phyloP scores from a whole-genome alignment of 1,140 invertebrate species.

The Drosophila sproati region DNA sequence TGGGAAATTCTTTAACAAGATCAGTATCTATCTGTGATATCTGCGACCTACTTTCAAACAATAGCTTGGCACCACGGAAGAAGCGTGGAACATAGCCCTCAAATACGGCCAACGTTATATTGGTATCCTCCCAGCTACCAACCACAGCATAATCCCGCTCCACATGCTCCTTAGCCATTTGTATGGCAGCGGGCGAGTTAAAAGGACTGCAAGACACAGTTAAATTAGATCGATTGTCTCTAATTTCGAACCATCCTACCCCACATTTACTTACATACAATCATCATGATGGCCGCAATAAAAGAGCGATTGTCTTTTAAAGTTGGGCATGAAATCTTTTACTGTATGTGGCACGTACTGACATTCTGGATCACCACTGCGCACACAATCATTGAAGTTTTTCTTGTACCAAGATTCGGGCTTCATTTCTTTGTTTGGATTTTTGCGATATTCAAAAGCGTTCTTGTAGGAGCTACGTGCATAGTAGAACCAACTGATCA shows the following conservation, averaged over 20 bases:
- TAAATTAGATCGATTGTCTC: slow-evolving; percentile 17
- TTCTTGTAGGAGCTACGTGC: slow-evolving; percentile 95
- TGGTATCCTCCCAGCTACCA: slow-evolving; percentile 94
- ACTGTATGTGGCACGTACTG: slow-evolving; percentile 92
- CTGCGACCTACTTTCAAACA: slow-evolving; percentile 75
- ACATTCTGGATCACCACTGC: slow-evolving; percentile 93
- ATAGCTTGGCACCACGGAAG: slow-evolving; percentile 89
- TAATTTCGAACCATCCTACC: not conserved
- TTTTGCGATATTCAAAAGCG: slow-evolving; percentile 93
- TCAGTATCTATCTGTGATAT: not conserved
- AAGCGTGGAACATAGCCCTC: slow-evolving; percentile 93
- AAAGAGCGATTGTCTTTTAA: slow-evolving; percentile 92
- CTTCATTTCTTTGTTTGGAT: slow-evolving; percentile 91
- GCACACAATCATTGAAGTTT: slow-evolving; percentile 94
- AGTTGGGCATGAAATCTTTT: slow-evolving; percentile 91
- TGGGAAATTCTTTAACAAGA: not conserved
- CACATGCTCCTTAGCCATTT: slow-evolving; percentile 93
- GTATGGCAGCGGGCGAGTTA: slow-evolving; percentile 92
- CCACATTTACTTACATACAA: slow-evolving; percentile 90
- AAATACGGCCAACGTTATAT: slow-evolving; percentile 92
- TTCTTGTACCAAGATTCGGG: slow-evolving; percentile 94
- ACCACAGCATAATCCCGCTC: slow-evolving; percentile 94
- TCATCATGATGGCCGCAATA: slow-evolving; percentile 94
- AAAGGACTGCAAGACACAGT: slow-evolving; percentile 89
- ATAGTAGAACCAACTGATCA: slow-evolving; percentile 95